These are phyloP conservation scores for Percopsis transmontana DNA, from an alignment of 2,113 vertebrate species.

Conservation along the genomic window DNA sequence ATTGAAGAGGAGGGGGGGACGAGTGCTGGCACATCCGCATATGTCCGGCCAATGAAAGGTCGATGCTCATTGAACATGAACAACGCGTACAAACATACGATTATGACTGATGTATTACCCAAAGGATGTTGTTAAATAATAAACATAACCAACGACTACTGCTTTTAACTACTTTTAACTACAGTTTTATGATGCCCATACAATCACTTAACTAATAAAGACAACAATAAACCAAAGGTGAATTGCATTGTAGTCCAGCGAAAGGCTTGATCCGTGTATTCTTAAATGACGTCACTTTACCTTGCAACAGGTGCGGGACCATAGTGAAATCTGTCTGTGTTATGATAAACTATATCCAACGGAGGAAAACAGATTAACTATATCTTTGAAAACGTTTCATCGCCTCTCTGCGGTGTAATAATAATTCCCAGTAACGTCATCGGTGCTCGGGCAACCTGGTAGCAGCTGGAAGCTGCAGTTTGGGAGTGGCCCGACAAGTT, in stretches of 20 bases:
- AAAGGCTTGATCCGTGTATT: neutral
- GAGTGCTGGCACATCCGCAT: constrained; percentile 57
- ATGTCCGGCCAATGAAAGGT: constrained; percentile 17
- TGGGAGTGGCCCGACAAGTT: constrained; percentile 69
- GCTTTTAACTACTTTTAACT: constrained; percentile 27
- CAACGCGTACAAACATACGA: neutral
- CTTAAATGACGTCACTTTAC: constrained; percentile 6
- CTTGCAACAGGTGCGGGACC: constrained; percentile 59
- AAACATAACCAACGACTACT: neutral
- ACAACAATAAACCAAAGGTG: neutral
- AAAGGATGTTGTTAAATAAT: neutral
- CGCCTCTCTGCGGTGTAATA: neutral
- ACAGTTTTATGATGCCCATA: neutral
- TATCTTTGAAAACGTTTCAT: neutral
- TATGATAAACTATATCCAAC: constrained; percentile 18
- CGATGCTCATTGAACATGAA: constrained; percentile 22
- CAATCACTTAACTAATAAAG: constrained; percentile 8
- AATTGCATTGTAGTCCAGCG: neutral
- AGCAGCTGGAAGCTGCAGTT: constrained; percentile 53
- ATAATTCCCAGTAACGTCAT: constrained; percentile 24
- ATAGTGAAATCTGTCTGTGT: neutral
- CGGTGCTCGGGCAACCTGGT: constrained; percentile 59
- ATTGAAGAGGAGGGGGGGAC: constrained; percentile 63
- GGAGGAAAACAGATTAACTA: rapidly evolving
- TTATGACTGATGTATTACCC: constrained; percentile 1